phyloP scores from a whole-genome alignment of 2,888 invertebrate species.

The Meloe dianella region DNA sequence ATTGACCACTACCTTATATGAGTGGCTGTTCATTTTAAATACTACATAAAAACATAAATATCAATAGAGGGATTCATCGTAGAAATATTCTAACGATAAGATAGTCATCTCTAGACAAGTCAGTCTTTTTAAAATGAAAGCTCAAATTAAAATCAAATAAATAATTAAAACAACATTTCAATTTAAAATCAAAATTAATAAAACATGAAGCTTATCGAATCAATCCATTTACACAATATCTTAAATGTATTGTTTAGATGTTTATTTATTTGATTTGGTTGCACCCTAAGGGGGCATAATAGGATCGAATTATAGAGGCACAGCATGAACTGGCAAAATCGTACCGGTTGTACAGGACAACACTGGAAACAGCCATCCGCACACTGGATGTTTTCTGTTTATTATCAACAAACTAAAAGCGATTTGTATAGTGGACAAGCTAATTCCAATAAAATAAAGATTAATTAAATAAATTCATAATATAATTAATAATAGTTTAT shows the following conservation, averaged over 20 bases:
- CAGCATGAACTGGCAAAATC: background rate
- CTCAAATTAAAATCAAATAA: constrained; percentile 7
- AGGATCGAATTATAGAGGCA: background rate
- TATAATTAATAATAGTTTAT: too few species aligned
- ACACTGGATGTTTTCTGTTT: too few species aligned
- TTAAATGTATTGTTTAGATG: constrained; percentile 1
- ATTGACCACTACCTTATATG: constrained; percentile 31
- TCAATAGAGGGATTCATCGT: background rate
- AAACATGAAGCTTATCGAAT: constrained; percentile 1
- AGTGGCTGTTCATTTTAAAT: constrained; percentile 20
- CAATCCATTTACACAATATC: background rate
- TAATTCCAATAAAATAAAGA: too few species aligned
- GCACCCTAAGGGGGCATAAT: constrained; percentile 1
- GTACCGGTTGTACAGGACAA: background rate
- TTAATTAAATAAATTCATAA: too few species aligned
- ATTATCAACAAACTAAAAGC: too few species aligned
- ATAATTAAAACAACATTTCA: constrained; percentile 7
- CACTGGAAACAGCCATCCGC: too few species aligned
- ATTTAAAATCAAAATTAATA: constrained; percentile 4
- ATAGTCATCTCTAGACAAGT: constrained; percentile 7
- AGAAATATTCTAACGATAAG: background rate
- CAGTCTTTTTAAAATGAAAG: background rate
- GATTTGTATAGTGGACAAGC: too few species aligned
- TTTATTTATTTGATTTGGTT: constrained; percentile 7
- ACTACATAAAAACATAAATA: constrained; percentile 24